Base-by-base conservation (phyloP, 2,888 invertebrate species). In the Pristionchus maxplancki region DNA sequence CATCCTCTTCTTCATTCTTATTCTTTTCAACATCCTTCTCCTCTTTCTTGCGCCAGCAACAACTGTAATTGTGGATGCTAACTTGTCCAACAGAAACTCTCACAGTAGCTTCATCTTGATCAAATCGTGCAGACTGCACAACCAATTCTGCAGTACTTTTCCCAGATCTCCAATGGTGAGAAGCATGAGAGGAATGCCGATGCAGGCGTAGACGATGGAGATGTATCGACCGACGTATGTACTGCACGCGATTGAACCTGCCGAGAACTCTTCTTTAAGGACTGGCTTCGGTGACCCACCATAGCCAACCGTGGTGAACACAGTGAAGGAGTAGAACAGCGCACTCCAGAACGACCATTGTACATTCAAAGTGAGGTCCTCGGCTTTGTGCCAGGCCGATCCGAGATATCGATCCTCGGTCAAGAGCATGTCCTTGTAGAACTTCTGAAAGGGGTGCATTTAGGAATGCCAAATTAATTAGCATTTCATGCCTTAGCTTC, bases 241-340 rank as follows among this genome's bases (percentile, higher is more conserved):
- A 78, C 91, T 89, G 74, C 91, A 91, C 15, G 92, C 89, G 37
- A 92, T 91, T 3, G 92, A 90, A 20, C 92, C 92, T 92, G 48
- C 50, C 90, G 67, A 28, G 9, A 31, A 20, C 24, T 24, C n/a
- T n/a, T 58, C n/a, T 58, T 64, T 64, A 24, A 24, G 24, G n/a
- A 58, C 53, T 3, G 28, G 6, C 8, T 13, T 58, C 58, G 24
- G 3, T 62, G 64, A 28, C 24, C 48, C 88, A 90, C 93, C 93
- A 71, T 93, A 93, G 28, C 93, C 93, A 62, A 93, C 92, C 9
- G 93, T 93, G 1, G 92, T 90, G 87, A 93, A 93, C 0, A 93
- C 89, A 1, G 93, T 93, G 90, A 92, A 91, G 17, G 92, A 90
- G 82, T 93, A 93, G 88, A 93, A 93, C 48, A 90, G 90, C 2